Conservation (phyloP, 1,140 invertebrate species). For the Metaphire vulgaris region DNA sequence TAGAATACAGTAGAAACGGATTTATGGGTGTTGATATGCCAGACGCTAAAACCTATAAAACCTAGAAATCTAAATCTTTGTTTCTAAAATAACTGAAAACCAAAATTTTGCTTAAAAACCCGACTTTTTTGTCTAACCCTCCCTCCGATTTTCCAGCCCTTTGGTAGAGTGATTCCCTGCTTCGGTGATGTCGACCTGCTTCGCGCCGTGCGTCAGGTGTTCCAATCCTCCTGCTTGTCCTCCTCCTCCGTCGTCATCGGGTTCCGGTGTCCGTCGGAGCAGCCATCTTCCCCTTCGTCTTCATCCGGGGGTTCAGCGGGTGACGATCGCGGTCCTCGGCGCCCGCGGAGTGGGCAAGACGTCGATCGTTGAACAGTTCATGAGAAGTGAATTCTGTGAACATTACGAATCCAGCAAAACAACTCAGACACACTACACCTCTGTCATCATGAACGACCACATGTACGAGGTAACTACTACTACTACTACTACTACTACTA, state of each 20-base stretch:
- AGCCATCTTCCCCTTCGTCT: neutral
- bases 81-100: no score
- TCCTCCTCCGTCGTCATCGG: neutral
- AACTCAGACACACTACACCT: slow-evolving; percentile 58
- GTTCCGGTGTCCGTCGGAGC: neutral
- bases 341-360: slow-evolving; percentile 56
- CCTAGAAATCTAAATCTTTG: no score
- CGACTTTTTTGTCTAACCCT: no score
- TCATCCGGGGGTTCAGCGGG: slow-evolving; percentile 37
- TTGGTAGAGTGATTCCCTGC: no score
- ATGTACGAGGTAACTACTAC: slow-evolving; percentile 62
- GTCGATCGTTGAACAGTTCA: slow-evolving; percentile 67
- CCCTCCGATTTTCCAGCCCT: no score
- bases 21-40: no score
- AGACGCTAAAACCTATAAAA: no score
- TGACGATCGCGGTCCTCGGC: slow-evolving; percentile 55
- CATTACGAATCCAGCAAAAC: slow-evolving; percentile 54
- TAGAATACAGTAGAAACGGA: no score
- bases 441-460: slow-evolving; percentile 72
- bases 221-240: neutral
- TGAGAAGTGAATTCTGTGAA: slow-evolving; percentile 73
- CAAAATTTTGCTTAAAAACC: no score
- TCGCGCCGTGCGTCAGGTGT: neutral
- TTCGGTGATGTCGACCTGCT: neutral
- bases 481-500: no score